A percentile compares a stretch with the other conserved stretches of the same genome.
phyloP scores from a whole-genome alignment of 2,888 invertebrate species.

The Linnaemya tessellans region DNA sequence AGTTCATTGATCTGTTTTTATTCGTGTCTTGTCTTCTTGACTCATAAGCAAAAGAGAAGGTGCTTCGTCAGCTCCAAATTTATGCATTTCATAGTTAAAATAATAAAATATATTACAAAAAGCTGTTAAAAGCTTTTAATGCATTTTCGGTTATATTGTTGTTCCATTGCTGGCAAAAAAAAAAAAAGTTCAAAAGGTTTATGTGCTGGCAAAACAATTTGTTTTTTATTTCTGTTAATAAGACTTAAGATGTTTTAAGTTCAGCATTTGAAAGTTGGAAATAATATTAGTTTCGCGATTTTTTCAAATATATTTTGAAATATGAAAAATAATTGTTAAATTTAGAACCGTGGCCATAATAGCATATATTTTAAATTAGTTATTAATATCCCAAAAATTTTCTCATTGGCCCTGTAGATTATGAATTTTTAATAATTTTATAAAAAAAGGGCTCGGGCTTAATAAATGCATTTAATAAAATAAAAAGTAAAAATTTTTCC shows the following conservation, averaged over 20 bases:
- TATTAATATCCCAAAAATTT: too few species aligned
- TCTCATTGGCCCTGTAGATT: too few species aligned
- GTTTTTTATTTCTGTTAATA: conserved; percentile 7
- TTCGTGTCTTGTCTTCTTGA: not conserved
- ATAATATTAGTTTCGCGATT: not conserved
- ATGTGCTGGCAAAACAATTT: conserved; percentile 30
- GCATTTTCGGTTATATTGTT: conserved; percentile 7
- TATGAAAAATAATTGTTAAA: too few species aligned
- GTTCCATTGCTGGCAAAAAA: conserved; percentile 4
- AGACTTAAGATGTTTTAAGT: conserved; percentile 12
- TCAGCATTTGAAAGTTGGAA: not conserved
- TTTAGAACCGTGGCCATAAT: too few species aligned
- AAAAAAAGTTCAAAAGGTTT: conserved; percentile 55
- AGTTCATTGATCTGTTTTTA: conserved; percentile 39
- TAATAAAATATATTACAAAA: not conserved
- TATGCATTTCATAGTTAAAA: conserved; percentile 9
- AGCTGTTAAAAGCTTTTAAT: conserved; percentile 16
- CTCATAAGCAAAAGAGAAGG: not conserved
- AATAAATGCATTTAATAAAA: too few species aligned
- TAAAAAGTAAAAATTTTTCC: too few species aligned
- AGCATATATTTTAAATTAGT: too few species aligned
- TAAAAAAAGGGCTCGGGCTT: too few species aligned
- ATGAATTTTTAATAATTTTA: too few species aligned
- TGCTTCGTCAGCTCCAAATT: conserved; percentile 1
- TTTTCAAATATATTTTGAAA: too few species aligned